These are phyloP conservation scores for Pollachius pollachius DNA, from an alignment of 2,113 vertebrate genomes.

Conservation along the genomic window DNA sequence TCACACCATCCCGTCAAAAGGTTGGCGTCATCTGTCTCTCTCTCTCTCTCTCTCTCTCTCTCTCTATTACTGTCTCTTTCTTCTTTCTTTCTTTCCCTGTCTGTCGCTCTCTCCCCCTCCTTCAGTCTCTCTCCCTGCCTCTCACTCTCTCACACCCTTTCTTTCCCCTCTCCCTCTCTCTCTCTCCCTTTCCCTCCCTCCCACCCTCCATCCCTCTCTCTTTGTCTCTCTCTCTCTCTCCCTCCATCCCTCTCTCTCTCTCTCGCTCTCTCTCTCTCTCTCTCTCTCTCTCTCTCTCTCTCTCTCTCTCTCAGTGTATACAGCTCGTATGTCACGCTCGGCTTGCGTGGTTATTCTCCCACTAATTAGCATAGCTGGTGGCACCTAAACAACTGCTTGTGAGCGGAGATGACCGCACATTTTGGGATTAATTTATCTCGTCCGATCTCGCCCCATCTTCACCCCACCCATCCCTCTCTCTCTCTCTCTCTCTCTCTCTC, in stretches of 20 bases:
- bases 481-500: slow-evolving; percentile 4
- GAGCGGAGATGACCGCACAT: slow-evolving; percentile 43
- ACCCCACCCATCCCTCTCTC: slow-evolving; percentile 36
- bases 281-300: no score
- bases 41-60: not conserved
- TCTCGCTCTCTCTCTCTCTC: not conserved
- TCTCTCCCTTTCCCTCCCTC: no score
- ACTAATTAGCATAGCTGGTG: slow-evolving; percentile 45
- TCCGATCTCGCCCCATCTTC: slow-evolving; percentile 36
- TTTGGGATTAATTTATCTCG: slow-evolving; percentile 33
- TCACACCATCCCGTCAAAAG: slow-evolving; percentile 30
- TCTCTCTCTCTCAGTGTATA: slow-evolving; percentile 3
- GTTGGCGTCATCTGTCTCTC: slow-evolving; percentile 27
- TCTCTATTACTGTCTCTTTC: not conserved
- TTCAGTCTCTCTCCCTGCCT: not conserved
- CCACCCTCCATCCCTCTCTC: no score
- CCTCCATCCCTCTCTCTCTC: not conserved
- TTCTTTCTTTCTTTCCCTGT: no score
- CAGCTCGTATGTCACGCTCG: slow-evolving; percentile 23
- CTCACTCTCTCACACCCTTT: no score
- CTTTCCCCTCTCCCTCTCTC: no score
- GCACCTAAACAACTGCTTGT: slow-evolving; percentile 30
- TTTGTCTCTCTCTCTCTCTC: no score
- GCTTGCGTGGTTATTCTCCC: slow-evolving; percentile 19
- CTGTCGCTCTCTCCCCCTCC: not conserved